Base-by-base conservation (phyloP, 2,888 invertebrate species). In the Heterodera filipjevi region DNA sequence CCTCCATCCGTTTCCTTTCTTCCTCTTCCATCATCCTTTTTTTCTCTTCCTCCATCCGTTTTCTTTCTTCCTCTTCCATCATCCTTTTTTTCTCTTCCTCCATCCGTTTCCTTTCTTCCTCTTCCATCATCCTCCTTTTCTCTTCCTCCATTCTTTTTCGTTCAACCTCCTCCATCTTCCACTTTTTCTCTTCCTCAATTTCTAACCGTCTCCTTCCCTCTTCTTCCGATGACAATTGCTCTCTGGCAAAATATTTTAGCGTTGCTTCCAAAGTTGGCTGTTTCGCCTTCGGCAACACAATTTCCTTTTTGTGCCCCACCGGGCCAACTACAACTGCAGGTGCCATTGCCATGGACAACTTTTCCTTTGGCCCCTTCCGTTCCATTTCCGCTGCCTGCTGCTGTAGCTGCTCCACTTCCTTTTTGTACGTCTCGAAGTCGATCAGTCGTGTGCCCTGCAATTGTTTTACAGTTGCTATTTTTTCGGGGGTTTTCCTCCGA, bases 341-440 rank as follows among this genome's bases (percentile, higher is more conserved):
- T 12, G 77, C 66, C 64, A 81, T 33, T 30, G 81, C 77, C 22
- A 77, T 44, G 19, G 70, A 39, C 53, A 66, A n/a, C n/a, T n/a
- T 16, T 32, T 76, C 59, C 6, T 22, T 77, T 74, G 19, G 33
- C 30, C 32, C 22, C 10, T 16, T 33, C 22, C 39, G 30, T 6
- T 27, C 72, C 3, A 53, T 19, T 3, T 33, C 64, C 19, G 71
- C 70, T 8, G 82, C 81, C 46, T 82, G 70, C 35, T 71, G 53
- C 59, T 82, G 80, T 39, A 82, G 78, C 27, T 80, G 76, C 49
- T 79, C 78, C 53, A 82, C 80, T 71, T 82, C 82, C 14, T 68
- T 66, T 22, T 71, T 77, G 76, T 84, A 82, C 12, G 83, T 82
- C 32, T 79, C 76, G 71, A 76, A 82, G 77, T 82, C 82, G 70